Percentiles rank a stretch among this genome's conserved stretches.
Conservation (phyloP, 2,113 vertebrate species). For the Pitta sordida region DNA sequence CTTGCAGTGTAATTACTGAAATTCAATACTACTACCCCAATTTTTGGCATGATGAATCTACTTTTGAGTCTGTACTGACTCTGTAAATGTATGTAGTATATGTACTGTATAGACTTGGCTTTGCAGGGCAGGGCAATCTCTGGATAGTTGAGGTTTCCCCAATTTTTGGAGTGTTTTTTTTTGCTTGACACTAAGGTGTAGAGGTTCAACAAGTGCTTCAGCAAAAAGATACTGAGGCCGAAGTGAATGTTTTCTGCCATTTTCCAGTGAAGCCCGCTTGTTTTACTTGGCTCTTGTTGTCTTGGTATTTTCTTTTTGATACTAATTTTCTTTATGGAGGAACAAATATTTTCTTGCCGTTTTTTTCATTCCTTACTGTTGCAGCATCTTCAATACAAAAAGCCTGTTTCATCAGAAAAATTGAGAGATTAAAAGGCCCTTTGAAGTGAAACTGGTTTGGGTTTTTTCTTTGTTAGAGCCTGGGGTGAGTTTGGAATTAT, state of each 20-base stretch:
- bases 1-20: neutral
- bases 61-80: neutral
- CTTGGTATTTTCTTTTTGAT: neutral
- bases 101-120: neutral
- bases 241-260: neutral
- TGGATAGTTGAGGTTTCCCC: neutral
- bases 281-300: neutral
- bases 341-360: neutral
- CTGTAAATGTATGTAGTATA: neutral
- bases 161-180: neutral
- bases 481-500: conserved; percentile 36
- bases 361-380: conserved; percentile 13
- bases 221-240: neutral
- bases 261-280: neutral
- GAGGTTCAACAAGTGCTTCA: neutral
- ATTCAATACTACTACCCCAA: neutral
- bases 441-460: conserved; percentile 57
- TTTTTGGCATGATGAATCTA: neutral
- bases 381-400: conserved; percentile 23
- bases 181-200: neutral
- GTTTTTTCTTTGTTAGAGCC: conserved; percentile 38
- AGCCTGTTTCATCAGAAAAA: neutral
- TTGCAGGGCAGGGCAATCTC: neutral
- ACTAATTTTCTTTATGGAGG: neutral
- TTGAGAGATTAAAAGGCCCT: conserved; percentile 44